A percentile compares a stretch with the other conserved stretches of the same genome.
These are phyloP conservation scores for Antennarius striatus DNA, from an alignment of 2,113 vertebrate genomes.

Conservation along the genomic window DNA sequence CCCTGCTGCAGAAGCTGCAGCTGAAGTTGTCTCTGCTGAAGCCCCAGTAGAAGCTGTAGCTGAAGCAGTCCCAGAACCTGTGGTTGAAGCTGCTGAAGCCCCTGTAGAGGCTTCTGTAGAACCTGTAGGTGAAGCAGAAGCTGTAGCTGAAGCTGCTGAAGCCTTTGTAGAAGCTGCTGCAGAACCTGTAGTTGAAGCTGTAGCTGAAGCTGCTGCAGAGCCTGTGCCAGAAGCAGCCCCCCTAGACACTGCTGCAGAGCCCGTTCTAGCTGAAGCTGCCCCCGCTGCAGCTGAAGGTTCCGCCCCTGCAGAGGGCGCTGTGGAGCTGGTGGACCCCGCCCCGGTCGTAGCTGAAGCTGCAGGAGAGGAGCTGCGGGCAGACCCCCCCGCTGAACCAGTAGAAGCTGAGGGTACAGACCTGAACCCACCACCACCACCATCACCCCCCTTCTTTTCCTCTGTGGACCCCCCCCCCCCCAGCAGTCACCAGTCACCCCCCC, in stretches of 20 bases:
- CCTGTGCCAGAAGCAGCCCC: neutral
- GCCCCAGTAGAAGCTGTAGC: neutral
- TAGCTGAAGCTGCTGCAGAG: neutral
- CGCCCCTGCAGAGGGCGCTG: conserved; percentile 9
- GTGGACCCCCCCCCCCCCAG: conserved; percentile 40
- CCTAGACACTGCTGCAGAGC: neutral
- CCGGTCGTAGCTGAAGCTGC: conserved; percentile 40
- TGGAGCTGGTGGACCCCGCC: conserved; percentile 54
- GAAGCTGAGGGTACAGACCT: conserved; percentile 72
- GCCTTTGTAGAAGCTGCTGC: neutral
- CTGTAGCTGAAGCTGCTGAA: neutral
- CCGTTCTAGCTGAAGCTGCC: neutral
- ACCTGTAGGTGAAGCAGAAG: neutral
- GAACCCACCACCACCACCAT: conserved; percentile 37
- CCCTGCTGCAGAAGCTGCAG: neutral
- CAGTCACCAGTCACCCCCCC: neutral
- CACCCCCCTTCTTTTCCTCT: conserved; percentile 50
- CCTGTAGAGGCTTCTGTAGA: neutral
- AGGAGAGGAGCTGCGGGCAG: conserved; percentile 52
- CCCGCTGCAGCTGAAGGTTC: conserved; percentile 26
- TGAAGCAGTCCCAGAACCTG: neutral
- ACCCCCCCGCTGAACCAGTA: conserved; percentile 48
- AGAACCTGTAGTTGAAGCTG: neutral
- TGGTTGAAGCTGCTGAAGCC: neutral
- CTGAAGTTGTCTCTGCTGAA: neutral